These are phyloP conservation scores for Ctenicera cuprea DNA, from an alignment of 2,888 invertebrate species.

Conservation along the genomic window DNA sequence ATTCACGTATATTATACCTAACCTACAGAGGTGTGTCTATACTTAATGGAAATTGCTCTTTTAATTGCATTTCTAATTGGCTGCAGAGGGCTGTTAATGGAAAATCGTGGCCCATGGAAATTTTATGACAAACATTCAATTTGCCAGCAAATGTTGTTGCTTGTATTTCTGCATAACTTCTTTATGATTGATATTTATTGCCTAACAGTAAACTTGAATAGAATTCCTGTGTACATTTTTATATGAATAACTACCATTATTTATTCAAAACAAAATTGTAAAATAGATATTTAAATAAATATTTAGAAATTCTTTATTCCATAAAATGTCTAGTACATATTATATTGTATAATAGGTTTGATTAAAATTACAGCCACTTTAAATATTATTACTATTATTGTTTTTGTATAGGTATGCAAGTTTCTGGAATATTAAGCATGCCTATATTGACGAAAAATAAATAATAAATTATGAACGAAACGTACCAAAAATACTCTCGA, in stretches of 20 bases:
- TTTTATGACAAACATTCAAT: constrained; percentile 29
- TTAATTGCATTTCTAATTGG: constrained; percentile 49
- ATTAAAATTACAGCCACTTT: no score
- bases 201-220: constrained; percentile 39
- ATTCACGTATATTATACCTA: constrained; percentile 52
- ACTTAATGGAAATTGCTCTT: constrained; percentile 49
- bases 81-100: constrained; percentile 42
- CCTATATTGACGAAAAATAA: no score
- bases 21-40: constrained; percentile 53
- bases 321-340: no score
- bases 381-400: no score
- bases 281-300: no score
- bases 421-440: no score
- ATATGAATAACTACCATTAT: neutral
- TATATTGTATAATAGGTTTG: no score
- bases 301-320: no score
- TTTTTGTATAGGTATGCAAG: no score
- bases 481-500: no score
- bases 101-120: constrained; percentile 23
- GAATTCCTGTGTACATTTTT: constrained; percentile 29
- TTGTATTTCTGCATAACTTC: constrained; percentile 37
- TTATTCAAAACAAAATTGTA: constrained; percentile 1
- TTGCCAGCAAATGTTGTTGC: constrained; percentile 30
- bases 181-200: constrained; percentile 40
- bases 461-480: no score